These are phyloP conservation scores for Caenorhabditis zanzibari DNA, from an alignment of 2,888 invertebrate genomes.

Conservation along the genomic window DNA sequence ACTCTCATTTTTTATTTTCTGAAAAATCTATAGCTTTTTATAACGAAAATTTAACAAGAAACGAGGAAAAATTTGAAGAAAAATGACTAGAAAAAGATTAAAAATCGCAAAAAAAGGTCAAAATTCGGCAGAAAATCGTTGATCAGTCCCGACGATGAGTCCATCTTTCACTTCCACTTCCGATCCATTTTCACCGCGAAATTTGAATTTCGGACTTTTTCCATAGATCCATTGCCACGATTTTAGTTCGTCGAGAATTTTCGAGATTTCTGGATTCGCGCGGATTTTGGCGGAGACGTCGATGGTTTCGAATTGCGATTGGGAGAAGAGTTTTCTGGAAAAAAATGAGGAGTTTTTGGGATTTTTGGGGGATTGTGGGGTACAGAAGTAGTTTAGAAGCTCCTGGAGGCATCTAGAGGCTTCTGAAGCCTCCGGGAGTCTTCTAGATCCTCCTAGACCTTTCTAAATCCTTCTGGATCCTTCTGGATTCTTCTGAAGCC, in stretches of 20 bases:
- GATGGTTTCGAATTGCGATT: conserved; percentile 81
- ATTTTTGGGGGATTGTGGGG: too few species aligned
- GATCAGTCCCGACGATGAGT: conserved; percentile 45
- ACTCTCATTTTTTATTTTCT: conserved; percentile 16
- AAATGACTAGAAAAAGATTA: background rate
- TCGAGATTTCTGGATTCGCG: conserved; percentile 37
- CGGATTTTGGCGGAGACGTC: conserved; percentile 15
- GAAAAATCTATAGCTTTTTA: background rate
- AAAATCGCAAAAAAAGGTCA: background rate
- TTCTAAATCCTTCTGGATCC: too few species aligned
- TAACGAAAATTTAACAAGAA: background rate
- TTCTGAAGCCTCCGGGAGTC: too few species aligned
- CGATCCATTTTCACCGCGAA: conserved; percentile 7
- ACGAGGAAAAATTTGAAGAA: conserved; percentile 15
- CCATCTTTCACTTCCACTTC: conserved; percentile 69
- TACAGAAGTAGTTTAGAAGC: too few species aligned
- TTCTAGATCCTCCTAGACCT: too few species aligned
- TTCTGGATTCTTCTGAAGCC: too few species aligned
- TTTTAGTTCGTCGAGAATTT: conserved; percentile 88
- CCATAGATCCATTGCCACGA: conserved; percentile 94
- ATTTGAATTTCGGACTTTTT: conserved; percentile 90
- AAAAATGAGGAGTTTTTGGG: background rate
- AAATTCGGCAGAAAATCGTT: conserved; percentile 36
- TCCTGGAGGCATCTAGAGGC: too few species aligned
- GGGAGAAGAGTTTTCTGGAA: conserved; percentile 85